These are phyloP conservation scores for Limnephilus rhombicus DNA, from an alignment of 2,888 invertebrate genomes.

Conservation along the genomic window DNA sequence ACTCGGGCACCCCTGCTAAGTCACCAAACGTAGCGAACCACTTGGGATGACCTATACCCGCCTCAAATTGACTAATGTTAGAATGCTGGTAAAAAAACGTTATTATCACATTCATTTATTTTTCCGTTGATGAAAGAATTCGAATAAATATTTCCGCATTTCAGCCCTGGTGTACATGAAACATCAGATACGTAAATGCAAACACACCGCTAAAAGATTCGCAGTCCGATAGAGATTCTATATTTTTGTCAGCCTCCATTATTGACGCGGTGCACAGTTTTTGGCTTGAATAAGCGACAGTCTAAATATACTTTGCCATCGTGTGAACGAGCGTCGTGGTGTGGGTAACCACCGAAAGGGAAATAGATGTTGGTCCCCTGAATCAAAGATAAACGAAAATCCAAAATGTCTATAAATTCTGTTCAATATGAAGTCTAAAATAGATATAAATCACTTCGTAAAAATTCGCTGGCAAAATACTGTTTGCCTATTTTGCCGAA, in stretches of 20 bases:
- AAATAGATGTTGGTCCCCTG: neutral
- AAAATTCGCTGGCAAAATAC: neutral
- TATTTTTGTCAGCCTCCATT: constrained; percentile 24
- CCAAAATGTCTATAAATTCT: neutral
- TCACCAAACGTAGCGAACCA: no score
- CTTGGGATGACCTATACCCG: no score
- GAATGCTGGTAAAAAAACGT: no score
- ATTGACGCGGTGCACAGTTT: constrained; percentile 26
- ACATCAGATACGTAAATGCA: constrained; percentile 22
- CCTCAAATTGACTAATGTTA: no score
- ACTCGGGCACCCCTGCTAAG: no score
- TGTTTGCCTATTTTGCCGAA: no score
- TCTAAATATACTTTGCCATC: neutral
- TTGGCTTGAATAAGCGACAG: neutral
- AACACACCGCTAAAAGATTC: constrained; percentile 33
- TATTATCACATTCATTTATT: no score
- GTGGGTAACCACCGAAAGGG: neutral
- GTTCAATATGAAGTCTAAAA: neutral
- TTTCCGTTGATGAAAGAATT: neutral
- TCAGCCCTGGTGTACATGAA: constrained; percentile 23
- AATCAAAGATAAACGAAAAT: neutral
- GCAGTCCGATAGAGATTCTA: constrained; percentile 24
- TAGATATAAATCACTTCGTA: neutral
- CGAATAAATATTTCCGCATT: neutral
- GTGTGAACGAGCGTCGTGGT: neutral